phyloP scores from a whole-genome alignment of 2,888 invertebrate species.

The Malthinus seriepunctatus region DNA sequence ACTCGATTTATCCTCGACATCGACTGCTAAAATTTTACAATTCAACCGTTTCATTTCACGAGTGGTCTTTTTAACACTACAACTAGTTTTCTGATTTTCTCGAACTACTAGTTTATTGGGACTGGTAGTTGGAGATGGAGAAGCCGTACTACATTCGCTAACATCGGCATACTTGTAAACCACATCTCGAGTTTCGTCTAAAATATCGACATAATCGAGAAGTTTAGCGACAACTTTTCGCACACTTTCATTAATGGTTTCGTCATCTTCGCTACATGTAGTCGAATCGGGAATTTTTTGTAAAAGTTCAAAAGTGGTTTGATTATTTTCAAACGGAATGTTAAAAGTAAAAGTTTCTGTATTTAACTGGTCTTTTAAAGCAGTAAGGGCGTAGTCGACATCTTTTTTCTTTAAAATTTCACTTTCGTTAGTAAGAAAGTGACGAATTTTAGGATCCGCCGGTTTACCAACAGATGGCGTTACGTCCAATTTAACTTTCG shows the following conservation, averaged over 20 bases:
- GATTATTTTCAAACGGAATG: slow-evolving; percentile 62
- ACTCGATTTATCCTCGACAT: slow-evolving; percentile 45
- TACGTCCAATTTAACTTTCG: slow-evolving; percentile 58
- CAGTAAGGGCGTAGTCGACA: slow-evolving; percentile 62
- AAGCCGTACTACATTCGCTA: slow-evolving; percentile 38
- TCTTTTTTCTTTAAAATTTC: slow-evolving; percentile 56
- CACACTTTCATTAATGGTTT: slow-evolving; percentile 42
- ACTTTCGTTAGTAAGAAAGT: slow-evolving; percentile 52
- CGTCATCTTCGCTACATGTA: slow-evolving; percentile 17
- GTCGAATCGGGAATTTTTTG: slow-evolving; percentile 8
- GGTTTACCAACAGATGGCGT: slow-evolving; percentile 56
- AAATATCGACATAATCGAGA: slow-evolving; percentile 32
- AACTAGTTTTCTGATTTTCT: slow-evolving; percentile 15
- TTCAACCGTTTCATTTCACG: slow-evolving; percentile 64
- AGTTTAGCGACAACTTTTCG: slow-evolving; percentile 44
- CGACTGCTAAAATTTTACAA: slow-evolving; percentile 66
- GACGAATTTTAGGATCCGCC: slow-evolving; percentile 54
- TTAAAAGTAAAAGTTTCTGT: slow-evolving; percentile 58
- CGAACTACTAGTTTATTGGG: not conserved
- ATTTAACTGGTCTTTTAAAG: slow-evolving; percentile 51
- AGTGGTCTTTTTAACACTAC: slow-evolving; percentile 34
- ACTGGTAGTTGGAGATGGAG: not conserved
- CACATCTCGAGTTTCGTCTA: slow-evolving; percentile 48
- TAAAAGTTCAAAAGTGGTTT: slow-evolving; percentile 60
- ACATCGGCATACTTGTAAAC: slow-evolving; percentile 31